These are phyloP conservation scores for Colossoma macropomum DNA, from an alignment of 2,113 vertebrate species.

Conservation along the genomic window DNA sequence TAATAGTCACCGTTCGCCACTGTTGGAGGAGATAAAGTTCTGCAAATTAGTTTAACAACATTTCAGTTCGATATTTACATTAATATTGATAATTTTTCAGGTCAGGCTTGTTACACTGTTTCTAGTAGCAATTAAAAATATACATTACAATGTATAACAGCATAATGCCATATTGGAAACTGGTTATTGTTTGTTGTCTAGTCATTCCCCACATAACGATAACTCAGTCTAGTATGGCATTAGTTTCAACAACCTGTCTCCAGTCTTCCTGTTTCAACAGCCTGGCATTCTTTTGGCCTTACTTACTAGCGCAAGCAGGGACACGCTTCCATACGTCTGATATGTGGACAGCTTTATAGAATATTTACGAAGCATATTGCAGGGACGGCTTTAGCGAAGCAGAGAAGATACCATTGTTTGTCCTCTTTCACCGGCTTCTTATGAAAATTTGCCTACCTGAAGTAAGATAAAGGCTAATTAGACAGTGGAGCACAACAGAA, in stretches of 20 bases:
- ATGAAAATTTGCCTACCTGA: too few relatives aligned
- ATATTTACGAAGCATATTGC: background rate
- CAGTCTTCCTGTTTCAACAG: background rate
- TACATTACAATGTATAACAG: too few relatives aligned
- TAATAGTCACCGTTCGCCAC: too few relatives aligned
- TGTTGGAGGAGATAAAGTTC: too few relatives aligned
- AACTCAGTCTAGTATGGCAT: background rate
- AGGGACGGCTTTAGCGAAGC: background rate
- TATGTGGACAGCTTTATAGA: background rate
- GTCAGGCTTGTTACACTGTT: too few relatives aligned
- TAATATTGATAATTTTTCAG: too few relatives aligned
- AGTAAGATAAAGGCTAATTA: too few relatives aligned
- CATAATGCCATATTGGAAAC: background rate
- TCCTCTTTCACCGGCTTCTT: too few relatives aligned
- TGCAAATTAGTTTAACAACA: too few relatives aligned
- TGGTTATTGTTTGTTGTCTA: background rate
- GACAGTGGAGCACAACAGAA: too few relatives aligned
- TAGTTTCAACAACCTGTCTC: background rate
- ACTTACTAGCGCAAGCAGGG: background rate
- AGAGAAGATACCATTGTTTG: background rate
- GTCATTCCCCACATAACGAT: background rate
- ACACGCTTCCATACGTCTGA: background rate
- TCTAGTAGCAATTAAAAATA: too few relatives aligned
- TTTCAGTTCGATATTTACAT: too few relatives aligned
- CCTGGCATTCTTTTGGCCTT: background rate